Percentiles rank a stretch among this genome's conserved stretches.
These are phyloP conservation scores for Ammospiza caudacuta DNA, from an alignment of 2,113 vertebrate genomes.

Conservation along the genomic window DNA sequence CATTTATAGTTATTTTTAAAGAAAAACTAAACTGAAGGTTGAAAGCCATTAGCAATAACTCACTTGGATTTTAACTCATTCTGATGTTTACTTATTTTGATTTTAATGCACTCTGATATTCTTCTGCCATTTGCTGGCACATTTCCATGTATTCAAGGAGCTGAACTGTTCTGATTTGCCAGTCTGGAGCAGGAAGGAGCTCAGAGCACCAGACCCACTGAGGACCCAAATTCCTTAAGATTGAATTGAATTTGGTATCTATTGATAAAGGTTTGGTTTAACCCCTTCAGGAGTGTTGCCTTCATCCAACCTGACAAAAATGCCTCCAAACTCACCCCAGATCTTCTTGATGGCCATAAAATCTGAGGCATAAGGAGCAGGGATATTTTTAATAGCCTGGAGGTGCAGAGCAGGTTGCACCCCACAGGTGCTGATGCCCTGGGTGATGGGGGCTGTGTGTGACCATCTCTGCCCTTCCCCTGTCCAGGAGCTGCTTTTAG, in stretches of 20 bases:
- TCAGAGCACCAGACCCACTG: not conserved
- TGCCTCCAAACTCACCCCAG: not conserved
- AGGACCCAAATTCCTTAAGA: not conserved
- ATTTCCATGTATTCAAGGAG: slow-evolving; percentile 15
- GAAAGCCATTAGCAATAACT: slow-evolving; percentile 54
- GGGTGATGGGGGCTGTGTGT: not conserved
- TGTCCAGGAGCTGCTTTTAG: not conserved
- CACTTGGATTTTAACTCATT: slow-evolving; percentile 61
- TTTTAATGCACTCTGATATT: slow-evolving; percentile 73
- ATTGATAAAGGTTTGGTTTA: not conserved
- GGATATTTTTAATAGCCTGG: not conserved
- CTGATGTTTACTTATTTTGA: slow-evolving; percentile 71
- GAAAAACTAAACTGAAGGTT: slow-evolving; percentile 41
- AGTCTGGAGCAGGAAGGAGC: not conserved
- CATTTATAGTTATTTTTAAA: slow-evolving; percentile 64
- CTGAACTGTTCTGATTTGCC: slow-evolving; percentile 14
- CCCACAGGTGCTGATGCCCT: not conserved
- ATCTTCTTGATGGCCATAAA: not conserved
- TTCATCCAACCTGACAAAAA: not conserved
- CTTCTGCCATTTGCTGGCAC: slow-evolving; percentile 49
- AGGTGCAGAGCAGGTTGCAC: not conserved
- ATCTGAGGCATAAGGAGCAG: not conserved
- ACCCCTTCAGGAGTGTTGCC: not conserved
- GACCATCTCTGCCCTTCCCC: not conserved
- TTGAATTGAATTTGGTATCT: not conserved